Evolutionary conservation across 1,140 invertebrate genomes (phyloP).

Genomic region (Drosophila chauvacae): DNA sequence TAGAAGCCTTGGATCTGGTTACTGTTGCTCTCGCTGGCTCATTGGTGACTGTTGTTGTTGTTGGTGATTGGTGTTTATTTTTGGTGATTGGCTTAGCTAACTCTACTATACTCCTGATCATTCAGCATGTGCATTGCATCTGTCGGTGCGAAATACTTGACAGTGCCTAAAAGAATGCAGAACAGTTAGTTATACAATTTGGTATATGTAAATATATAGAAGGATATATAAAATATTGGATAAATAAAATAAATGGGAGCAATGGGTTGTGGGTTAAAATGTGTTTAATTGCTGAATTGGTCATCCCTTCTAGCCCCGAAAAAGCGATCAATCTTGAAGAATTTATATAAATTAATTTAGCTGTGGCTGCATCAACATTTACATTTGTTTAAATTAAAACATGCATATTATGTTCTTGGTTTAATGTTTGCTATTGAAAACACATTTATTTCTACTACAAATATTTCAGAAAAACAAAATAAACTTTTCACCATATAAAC

Average conservation of each 20-base stretch:
- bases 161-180: constrained; percentile 78
- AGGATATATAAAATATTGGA: background rate
- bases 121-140: constrained; percentile 87
- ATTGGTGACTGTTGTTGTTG: constrained; percentile 37
- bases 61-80: constrained; percentile 40
- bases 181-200: constrained; percentile 60
- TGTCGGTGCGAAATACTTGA: constrained; percentile 86
- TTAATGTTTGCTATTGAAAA: background rate
- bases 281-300: background rate
- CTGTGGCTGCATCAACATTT: background rate
- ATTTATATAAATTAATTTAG: background rate
- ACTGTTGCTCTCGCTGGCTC: constrained; percentile 31
- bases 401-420: background rate
- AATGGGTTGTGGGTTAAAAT: constrained; percentile 6
- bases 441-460: background rate
- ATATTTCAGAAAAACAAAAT: background rate
- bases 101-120: constrained; percentile 83
- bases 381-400: constrained; percentile 1
- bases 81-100: constrained; percentile 66
- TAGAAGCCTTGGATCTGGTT: constrained; percentile 22
- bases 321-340: background rate
- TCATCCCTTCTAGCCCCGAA: background rate
- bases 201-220: background rate
- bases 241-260: background rate
- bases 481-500: background rate